phyloP scores from a whole-genome alignment of 2,888 invertebrate genomes.

The Erpobdella octoculata region DNA sequence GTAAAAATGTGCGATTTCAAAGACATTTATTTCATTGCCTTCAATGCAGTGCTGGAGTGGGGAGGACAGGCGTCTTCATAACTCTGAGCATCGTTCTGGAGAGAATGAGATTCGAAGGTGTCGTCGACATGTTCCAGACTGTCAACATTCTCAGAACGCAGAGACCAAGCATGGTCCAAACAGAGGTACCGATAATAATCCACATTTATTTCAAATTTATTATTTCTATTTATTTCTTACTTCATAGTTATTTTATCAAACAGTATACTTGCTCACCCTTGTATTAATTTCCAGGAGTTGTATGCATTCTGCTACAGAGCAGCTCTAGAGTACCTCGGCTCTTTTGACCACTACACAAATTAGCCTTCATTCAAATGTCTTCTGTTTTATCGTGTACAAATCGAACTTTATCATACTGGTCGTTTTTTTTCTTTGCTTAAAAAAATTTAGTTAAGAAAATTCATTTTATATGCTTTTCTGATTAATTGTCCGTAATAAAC shows the following conservation, averaged over 20 bases:
- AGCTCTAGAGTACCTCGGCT: constrained; percentile 12
- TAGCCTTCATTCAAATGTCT: not conserved
- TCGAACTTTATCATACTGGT: too few species aligned
- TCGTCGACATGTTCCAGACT: constrained; percentile 97
- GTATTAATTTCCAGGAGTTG: not conserved
- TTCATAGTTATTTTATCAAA: too few species aligned
- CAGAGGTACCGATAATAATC: constrained; percentile 69
- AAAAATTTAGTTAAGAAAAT: too few species aligned
- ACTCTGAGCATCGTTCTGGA: constrained; percentile 94
- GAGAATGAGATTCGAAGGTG: constrained; percentile 96
- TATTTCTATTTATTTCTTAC: too few species aligned
- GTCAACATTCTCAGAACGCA: constrained; percentile 94
- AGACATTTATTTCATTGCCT: not conserved
- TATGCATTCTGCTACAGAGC: constrained; percentile 16
- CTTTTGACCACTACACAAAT: constrained; percentile 18
- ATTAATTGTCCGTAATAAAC: too few species aligned
- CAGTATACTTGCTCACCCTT: too few species aligned
- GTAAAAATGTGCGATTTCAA: too few species aligned
- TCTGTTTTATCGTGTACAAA: too few species aligned
- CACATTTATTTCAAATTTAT: too few species aligned
- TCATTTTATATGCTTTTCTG: too few species aligned
- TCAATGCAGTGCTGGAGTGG: constrained; percentile 78
- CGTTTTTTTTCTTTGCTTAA: too few species aligned
- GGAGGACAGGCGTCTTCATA: constrained; percentile 96
- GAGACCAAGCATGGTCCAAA: constrained; percentile 98